Evolutionary conservation across 2,888 invertebrate species (phyloP).

Genomic region (Aricia artaxerxes): DNA sequence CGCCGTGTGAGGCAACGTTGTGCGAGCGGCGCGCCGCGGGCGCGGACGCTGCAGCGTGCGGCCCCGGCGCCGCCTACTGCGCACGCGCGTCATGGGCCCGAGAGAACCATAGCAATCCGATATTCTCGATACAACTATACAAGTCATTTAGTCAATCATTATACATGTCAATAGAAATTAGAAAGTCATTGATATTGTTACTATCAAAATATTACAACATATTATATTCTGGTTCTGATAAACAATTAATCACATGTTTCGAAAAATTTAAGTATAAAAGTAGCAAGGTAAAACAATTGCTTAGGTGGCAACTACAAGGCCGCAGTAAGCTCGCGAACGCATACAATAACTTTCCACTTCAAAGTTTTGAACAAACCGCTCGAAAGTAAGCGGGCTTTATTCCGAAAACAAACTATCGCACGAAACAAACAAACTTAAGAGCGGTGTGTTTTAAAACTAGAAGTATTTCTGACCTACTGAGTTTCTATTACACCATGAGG

Average conservation of each 20-base stretch:
- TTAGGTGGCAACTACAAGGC: not conserved
- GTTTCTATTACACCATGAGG: not conserved
- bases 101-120: slow-evolving; percentile 3
- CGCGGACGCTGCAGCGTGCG: not conserved
- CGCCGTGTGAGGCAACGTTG: slow-evolving; percentile 75
- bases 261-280: not conserved
- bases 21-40: slow-evolving; percentile 56
- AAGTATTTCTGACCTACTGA: not conserved
- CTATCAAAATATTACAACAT: not conserved
- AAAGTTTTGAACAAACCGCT: not conserved
- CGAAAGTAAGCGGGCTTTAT: not conserved
- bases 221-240: not conserved
- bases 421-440: not conserved
- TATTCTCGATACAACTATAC: not conserved
- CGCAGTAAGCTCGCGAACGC: slow-evolving; percentile 17
- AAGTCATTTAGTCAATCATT: slow-evolving; percentile 3
- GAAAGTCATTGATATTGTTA: not conserved
- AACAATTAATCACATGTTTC: not conserved
- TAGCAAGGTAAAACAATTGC: not conserved
- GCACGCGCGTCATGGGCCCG: not conserved
- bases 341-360: slow-evolving; percentile 7
- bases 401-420: not conserved
- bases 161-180: slow-evolving; percentile 2
- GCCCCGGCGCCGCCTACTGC: not conserved
- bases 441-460: not conserved